Evolutionary conservation across 2,113 vertebrate species (phyloP).

Genomic region (Chaetura pelagica): DNA sequence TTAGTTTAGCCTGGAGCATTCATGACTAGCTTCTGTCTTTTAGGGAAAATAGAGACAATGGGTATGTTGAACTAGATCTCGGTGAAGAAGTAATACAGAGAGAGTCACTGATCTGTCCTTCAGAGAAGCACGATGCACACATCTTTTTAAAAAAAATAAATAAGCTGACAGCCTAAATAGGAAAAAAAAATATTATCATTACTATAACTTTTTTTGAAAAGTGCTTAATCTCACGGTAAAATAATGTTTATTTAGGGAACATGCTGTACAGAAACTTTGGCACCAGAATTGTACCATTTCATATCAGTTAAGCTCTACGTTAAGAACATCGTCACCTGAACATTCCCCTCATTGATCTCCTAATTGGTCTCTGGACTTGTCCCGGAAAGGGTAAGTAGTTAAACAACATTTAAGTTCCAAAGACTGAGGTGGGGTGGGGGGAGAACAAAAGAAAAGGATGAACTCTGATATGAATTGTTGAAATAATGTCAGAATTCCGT

Average conservation of each 20-base stretch:
- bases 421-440: fast-evolving
- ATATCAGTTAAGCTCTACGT: constrained; percentile 56
- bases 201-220: neutral
- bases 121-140: neutral
- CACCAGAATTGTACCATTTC: constrained; percentile 55
- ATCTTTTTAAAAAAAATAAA: neutral
- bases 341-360: constrained; percentile 33
- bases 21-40: neutral
- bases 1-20: neutral
- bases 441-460: neutral
- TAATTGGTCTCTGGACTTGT: constrained; percentile 53
- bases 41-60: neutral
- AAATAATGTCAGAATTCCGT: neutral
- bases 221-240: neutral
- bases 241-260: constrained; percentile 63
- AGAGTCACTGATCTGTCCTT: neutral
- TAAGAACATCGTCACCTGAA: constrained; percentile 70
- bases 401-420: neutral
- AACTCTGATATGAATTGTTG: neutral
- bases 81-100: neutral
- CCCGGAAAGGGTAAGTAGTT: constrained; percentile 59
- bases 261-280: constrained; percentile 73
- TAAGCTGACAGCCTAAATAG: neutral
- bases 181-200: neutral
- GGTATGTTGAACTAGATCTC: neutral